Evolutionary conservation across 1,140 invertebrate genomes (phyloP), one percentile per base, ranked within the genome.

Genomic region (Euschistus heros): DNA sequence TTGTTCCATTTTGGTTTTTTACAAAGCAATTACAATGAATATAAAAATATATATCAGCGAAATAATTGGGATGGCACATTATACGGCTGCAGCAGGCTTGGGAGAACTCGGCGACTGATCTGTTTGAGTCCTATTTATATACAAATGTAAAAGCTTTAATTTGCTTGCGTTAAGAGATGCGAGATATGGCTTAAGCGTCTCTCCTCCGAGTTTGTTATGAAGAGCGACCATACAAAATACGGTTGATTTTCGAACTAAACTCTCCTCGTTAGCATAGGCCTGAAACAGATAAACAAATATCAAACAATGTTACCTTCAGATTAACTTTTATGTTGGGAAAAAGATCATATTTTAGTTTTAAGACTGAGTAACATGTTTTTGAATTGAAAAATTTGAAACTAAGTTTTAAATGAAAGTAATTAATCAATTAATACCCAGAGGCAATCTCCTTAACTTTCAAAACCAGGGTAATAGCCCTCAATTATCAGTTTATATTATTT

Each of bases 211-310:
- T 17, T 85, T 84, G 69, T 86, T 82, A 69, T 96, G 89, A 64
- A 96, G 84, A 33, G 91, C 89, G 2, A 97, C 94, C 84, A 97
- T 92, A 73, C 92, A 94, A 76, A 97, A 96, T 1, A 97, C 92
- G 10, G 92, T 88, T 66, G 91, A 91, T 75, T 97, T 97, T 17
- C 94, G 82, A 26, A 97, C 92, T 64, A 89, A 84, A 67, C 90
- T 94, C 74, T 95, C 90, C 20, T 81, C 76, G 73, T 89, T 84
- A 74, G 96, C 92, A 73, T 94, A 95, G 6, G 91, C 87, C 82
- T 94, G 73, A 70, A 75, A 70, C 65, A 30, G n/a, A n/a, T n/a
- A n/a, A n/a, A n/a, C n/a, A n/a, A n/a, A n/a, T n/a, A n/a, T n/a
- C 10, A 13, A n/a, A 46, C n/a, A 46, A 46, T 13, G n/a, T 46